These are phyloP conservation scores for Coilia nasus DNA, from an alignment of 2,797 vertebrate genomes.

Conservation along the genomic window DNA sequence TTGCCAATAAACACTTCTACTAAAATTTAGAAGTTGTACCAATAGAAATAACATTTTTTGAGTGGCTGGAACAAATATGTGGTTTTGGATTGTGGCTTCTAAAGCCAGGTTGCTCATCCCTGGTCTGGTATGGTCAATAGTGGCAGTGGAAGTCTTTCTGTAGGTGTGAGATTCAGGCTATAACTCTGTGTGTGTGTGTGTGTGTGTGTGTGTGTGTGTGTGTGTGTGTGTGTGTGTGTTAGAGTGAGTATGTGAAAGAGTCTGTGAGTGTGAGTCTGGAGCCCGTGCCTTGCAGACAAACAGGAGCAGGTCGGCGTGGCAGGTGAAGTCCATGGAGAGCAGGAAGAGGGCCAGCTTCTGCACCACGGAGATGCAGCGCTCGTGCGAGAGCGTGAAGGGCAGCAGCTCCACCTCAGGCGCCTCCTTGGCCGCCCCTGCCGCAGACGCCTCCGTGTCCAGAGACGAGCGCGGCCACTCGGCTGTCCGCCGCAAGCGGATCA, in stretches of 20 bases:
- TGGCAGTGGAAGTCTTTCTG: too few relatives aligned
- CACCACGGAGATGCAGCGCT: constrained; percentile 96
- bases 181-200: too few relatives aligned
- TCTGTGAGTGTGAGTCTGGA: background rate
- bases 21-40: too few relatives aligned
- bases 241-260: background rate
- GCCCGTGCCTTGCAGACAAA: constrained; percentile 94
- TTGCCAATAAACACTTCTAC: too few relatives aligned
- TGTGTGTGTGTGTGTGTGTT: background rate
- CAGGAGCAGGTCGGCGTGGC: constrained; percentile 95
- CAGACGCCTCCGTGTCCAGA: constrained; percentile 89
- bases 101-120: too few relatives aligned
- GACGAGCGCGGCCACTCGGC: constrained; percentile 97
- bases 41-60: too few relatives aligned
- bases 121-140: too few relatives aligned
- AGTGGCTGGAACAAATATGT: too few relatives aligned
- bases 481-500: constrained; percentile 94
- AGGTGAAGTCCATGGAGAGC: constrained; percentile 98
- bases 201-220: too few relatives aligned
- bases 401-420: constrained; percentile 92
- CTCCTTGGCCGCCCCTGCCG: constrained; percentile 85
- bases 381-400: constrained; percentile 95
- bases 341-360: constrained; percentile 97
- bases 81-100: too few relatives aligned
- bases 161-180: too few relatives aligned